phyloP scores from a whole-genome alignment of 2,797 vertebrate genomes.

The Poeciliopsis presidionis region DNA sequence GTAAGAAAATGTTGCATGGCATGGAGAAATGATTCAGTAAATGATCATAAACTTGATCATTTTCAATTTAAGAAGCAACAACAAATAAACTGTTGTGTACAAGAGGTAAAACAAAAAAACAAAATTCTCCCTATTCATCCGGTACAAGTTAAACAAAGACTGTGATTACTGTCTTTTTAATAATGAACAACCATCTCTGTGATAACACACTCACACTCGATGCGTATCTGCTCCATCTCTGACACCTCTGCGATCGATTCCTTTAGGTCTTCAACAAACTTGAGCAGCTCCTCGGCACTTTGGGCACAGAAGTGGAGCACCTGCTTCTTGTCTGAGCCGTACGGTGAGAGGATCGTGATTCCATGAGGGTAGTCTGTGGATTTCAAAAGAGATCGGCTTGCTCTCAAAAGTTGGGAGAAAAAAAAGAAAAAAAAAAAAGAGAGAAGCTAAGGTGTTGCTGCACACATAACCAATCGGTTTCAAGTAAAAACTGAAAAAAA shows the following conservation, averaged over 20 bases:
- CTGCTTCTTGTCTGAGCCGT: constrained; percentile 96
- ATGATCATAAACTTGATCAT: neutral
- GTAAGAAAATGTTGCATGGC: neutral
- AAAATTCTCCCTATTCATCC: neutral
- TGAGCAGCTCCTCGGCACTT: constrained; percentile 95
- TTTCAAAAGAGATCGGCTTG: neutral
- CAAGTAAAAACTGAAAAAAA: neutral
- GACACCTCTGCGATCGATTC: constrained; percentile 97
- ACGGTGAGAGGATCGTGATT: constrained; percentile 93
- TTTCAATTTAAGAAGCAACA: neutral
- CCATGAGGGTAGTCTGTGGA: constrained; percentile 92
- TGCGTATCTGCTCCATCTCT: constrained; percentile 98
- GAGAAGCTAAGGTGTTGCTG: neutral
- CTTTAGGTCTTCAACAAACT: constrained; percentile 97
- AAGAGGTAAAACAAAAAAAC: neutral
- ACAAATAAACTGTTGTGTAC: neutral
- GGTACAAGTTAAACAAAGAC: neutral
- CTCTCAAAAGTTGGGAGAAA: no score
- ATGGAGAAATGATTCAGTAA: neutral
- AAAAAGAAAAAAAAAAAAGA: no score
- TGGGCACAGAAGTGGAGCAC: constrained; percentile 95
- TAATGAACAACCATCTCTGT: neutral
- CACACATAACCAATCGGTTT: neutral
- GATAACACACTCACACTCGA: constrained; percentile 88
- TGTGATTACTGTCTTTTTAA: neutral